A percentile compares a stretch with the other conserved stretches of the same genome.
phyloP scores from a whole-genome alignment of 2,113 vertebrate species.

The Chloropsis cyanopogon region DNA sequence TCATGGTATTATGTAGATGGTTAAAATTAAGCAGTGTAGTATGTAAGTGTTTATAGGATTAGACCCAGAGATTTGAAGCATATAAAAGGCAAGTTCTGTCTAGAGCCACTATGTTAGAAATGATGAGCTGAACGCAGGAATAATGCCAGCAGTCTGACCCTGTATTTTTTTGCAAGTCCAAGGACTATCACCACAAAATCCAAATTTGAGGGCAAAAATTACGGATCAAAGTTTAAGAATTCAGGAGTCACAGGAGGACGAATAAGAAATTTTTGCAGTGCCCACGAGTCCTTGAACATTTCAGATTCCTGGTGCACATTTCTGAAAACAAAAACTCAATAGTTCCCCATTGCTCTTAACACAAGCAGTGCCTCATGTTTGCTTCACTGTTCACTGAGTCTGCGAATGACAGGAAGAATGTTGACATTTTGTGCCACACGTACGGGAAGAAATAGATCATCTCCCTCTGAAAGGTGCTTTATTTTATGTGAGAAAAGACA shows the following conservation, averaged over 20 bases:
- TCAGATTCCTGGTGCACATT: not conserved
- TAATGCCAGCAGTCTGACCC: not conserved
- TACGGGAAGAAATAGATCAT: slow-evolving; percentile 20
- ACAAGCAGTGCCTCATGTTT: slow-evolving; percentile 18
- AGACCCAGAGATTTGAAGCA: not conserved
- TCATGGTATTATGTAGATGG: not conserved
- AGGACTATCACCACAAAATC: not conserved
- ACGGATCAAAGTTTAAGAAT: not conserved
- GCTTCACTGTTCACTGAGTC: slow-evolving; percentile 29
- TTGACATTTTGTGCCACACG: slow-evolving; percentile 58
- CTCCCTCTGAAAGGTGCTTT: slow-evolving; percentile 52
- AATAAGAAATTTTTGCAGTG: not conserved
- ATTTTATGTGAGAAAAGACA: slow-evolving; percentile 59
- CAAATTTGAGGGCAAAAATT: not conserved
- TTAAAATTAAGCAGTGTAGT: not conserved
- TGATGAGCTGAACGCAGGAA: not conserved
- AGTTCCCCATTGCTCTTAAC: slow-evolving; percentile 11
- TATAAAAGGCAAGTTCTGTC: not conserved
- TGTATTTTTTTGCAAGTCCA: not conserved
- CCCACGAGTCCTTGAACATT: not conserved
- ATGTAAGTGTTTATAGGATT: not conserved
- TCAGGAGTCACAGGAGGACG: not conserved
- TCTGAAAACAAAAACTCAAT: slow-evolving; percentile 24
- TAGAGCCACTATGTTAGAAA: not conserved
- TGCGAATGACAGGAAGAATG: slow-evolving; percentile 53